Evolutionary conservation across 2,888 invertebrate species (phyloP), one percentile per base, ranked within the genome.

Genomic region (Chydorus sphaericus): DNA sequence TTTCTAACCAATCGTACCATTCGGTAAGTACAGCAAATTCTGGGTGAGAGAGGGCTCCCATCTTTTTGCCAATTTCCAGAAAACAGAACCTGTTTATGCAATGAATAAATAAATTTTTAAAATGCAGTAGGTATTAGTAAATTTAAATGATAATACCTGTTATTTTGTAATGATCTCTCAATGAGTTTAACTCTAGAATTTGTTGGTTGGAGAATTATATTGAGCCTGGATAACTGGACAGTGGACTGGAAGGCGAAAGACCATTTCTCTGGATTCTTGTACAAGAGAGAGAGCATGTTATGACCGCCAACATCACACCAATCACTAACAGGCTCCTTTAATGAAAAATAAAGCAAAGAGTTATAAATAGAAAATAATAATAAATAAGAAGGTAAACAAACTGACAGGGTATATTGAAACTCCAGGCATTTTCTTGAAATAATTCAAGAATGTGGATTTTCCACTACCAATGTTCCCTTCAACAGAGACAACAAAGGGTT

Each of bases 401-500:
- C 30, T 52, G 18, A 52, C 91, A 28, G 66, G 61, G 14, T 65
- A 70, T 3, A 66, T 66, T 38, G 62, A 58, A 28, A 86, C 78
- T 62, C 85, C 81, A 50, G 81, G 76, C 65, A 80, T 81, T 64
- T 81, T 77, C 55, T 80, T 75, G 67, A 89, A 89, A 72, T 86
- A 80, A 65, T 85, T 81, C 16, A 91, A 68, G 68, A 89, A 88
- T 7, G 89, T 87, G 2, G 90, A 89, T 73, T 91, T 91, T 1
- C 90, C 90, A 66, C 87, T 83, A 28, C 90, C 90, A 65, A 91
- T 89, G 68, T 91, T 91, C 23, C 90, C 90, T 67, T 91, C 90
- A 33, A 91, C 83, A 38, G 85, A 77, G 20, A 91, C 84, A 1
- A 86, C 88, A 65, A 84, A 85, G 0, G 85, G 83, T 61, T 79